Percentiles rank a stretch among this genome's conserved stretches.
These are phyloP conservation scores for Lycophotia porphyrea DNA, from an alignment of 2,888 invertebrate species.

Conservation along the genomic window DNA sequence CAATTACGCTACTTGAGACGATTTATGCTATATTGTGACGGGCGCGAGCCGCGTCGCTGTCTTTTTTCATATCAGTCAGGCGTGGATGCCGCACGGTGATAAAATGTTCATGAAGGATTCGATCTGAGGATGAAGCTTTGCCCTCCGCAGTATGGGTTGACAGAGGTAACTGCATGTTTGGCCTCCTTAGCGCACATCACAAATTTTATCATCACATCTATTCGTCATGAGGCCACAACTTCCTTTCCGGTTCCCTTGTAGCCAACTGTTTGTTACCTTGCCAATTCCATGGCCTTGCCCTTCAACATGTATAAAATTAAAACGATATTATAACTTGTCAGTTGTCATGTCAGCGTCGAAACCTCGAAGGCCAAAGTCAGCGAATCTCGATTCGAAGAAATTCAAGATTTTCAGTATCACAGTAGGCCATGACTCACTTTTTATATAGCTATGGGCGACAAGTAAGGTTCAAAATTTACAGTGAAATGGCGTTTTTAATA, in stretches of 20 bases:
- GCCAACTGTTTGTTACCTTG: neutral
- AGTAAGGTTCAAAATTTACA: slow-evolving; percentile 7
- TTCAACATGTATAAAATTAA: neutral
- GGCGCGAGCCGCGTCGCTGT: neutral
- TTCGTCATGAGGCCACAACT: neutral
- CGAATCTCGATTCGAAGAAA: no score
- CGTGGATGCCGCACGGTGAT: neutral
- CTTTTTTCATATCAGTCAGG: no score
- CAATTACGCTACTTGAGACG: neutral
- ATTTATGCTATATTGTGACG: neutral
- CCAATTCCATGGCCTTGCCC: neutral
- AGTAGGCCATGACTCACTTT: slow-evolving; percentile 3
- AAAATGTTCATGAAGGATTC: neutral
- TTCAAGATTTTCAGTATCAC: neutral
- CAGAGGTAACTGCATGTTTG: neutral
- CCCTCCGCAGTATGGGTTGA: neutral
- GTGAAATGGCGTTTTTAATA: slow-evolving; percentile 8
- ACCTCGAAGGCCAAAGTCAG: slow-evolving; percentile 1
- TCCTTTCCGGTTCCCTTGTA: neutral
- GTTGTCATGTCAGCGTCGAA: slow-evolving; percentile 16
- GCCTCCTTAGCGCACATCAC: neutral
- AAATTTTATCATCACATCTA: neutral
- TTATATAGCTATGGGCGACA: slow-evolving; percentile 8
- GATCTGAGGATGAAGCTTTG: neutral
- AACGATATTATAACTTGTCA: slow-evolving; percentile 16